Percentiles rank a stretch among this genome's conserved stretches.
Evolutionary conservation across 2,113 vertebrate species (phyloP).

Genomic region (Ia io): DNA sequence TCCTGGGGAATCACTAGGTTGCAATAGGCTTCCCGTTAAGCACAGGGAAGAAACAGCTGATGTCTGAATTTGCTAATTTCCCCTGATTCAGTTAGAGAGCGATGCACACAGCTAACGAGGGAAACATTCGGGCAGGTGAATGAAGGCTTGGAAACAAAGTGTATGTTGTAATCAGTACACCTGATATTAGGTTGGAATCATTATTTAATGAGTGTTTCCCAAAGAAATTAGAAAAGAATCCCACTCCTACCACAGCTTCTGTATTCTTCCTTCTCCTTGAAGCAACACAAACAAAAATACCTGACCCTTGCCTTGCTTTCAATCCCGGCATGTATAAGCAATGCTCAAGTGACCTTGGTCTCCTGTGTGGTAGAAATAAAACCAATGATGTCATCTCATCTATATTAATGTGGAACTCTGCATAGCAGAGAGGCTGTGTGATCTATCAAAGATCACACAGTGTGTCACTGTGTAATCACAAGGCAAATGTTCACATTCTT

Average conservation of each 20-base stretch:
- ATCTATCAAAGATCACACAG: conserved; percentile 37
- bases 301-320: not conserved
- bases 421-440: not conserved
- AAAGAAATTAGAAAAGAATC: conserved; percentile 40
- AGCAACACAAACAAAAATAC: conserved; percentile 2
- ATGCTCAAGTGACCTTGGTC: not conserved
- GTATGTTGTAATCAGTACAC: conserved; percentile 34
- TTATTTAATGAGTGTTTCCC: conserved; percentile 22
- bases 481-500: not conserved
- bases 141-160: conserved; percentile 46
- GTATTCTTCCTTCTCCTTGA: not conserved
- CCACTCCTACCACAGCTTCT: not conserved
- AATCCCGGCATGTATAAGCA: conserved; percentile 4
- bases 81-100: conserved; percentile 63
- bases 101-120: not conserved
- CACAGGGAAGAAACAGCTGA: conserved; percentile 71
- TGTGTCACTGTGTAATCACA: not conserved
- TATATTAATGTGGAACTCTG: not conserved
- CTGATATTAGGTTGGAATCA: conserved; percentile 41
- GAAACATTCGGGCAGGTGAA: conserved; percentile 60
- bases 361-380: not conserved
- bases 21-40: conserved; percentile 62
- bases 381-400: not conserved
- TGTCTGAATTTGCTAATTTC: conserved; percentile 76
- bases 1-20: conserved; percentile 56